Conservation (phyloP, 2,113 vertebrate species). For the Lampris megalopsis region DNA sequence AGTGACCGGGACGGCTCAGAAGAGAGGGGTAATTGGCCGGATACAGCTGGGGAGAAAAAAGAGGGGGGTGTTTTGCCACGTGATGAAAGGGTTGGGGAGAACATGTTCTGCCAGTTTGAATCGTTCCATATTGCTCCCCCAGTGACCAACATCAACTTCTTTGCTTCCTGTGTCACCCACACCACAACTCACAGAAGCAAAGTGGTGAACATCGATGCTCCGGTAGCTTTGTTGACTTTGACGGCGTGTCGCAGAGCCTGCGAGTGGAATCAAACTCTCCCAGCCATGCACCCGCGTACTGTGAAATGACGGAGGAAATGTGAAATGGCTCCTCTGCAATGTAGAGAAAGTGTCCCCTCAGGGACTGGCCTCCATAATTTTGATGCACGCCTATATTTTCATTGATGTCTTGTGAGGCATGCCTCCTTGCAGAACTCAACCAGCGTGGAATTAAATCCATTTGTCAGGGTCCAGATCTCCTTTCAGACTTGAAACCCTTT, state of each 20-base stretch:
- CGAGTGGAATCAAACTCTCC: background rate
- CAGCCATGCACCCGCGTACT: constrained; percentile 4
- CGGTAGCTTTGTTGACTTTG: background rate
- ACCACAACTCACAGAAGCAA: background rate
- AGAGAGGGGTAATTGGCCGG: too few relatives aligned
- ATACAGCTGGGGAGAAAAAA: background rate
- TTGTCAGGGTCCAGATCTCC: constrained; percentile 47
- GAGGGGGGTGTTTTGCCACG: constrained; percentile 49
- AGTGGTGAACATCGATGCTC: background rate
- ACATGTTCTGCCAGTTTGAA: constrained; percentile 34
- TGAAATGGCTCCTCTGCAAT: constrained; percentile 32
- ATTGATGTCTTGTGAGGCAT: constrained; percentile 43
- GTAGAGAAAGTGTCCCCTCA: constrained; percentile 12
- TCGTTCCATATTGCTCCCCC: constrained; percentile 32
- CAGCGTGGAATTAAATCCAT: constrained; percentile 51
- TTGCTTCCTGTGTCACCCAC: constrained; percentile 20
- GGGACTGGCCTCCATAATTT: constrained; percentile 2
- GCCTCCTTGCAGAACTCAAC: constrained; percentile 22
- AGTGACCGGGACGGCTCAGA: too few relatives aligned
- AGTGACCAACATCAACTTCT: constrained; percentile 27
- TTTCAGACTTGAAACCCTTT: constrained; percentile 33
- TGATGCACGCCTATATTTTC: constrained; percentile 26
- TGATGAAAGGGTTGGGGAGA: constrained; percentile 38
- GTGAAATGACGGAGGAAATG: constrained; percentile 13
- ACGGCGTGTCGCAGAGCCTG: background rate